Evolutionary conservation across 1,140 invertebrate species (phyloP).

Genomic region (Brachionus sp.): DNA sequence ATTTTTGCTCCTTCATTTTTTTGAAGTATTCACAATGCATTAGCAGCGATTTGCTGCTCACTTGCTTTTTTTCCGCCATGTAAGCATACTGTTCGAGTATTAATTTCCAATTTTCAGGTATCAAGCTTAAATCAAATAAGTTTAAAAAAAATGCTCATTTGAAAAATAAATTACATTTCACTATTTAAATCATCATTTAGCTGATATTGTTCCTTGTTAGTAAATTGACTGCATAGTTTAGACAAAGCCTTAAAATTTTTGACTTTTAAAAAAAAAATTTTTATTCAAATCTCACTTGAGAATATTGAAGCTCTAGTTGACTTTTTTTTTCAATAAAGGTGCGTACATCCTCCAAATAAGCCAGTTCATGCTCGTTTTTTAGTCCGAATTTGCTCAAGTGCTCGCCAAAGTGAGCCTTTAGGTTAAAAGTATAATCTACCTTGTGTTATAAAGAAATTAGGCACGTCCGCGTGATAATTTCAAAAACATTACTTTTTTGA

Average conservation of each 20-base stretch:
- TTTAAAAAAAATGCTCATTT: not conserved
- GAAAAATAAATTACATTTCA: conserved; percentile 20
- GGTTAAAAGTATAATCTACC: conserved; percentile 13
- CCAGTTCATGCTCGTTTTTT: not conserved
- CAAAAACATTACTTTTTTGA: conserved; percentile 33
- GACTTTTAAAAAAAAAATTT: not conserved
- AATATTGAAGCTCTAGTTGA: conserved; percentile 32
- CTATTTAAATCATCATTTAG: not conserved
- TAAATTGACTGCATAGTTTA: conserved; percentile 13
- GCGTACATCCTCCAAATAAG: conserved; percentile 34
- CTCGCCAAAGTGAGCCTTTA: conserved; percentile 23
- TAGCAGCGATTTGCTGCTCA: not conserved
- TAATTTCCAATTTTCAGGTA: conserved; percentile 43
- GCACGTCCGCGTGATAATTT: not conserved
- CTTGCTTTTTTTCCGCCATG: conserved; percentile 31
- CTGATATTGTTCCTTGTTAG: conserved; percentile 23
- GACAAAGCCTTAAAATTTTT: not conserved
- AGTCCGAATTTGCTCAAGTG: conserved; percentile 14
- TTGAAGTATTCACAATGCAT: conserved; percentile 42
- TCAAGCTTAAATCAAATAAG: not conserved
- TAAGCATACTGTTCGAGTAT: conserved; percentile 32
- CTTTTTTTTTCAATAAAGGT: conserved; percentile 43
- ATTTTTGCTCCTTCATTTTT: conserved; percentile 27
- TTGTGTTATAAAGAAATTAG: not conserved
- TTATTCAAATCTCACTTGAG: not conserved